phyloP scores from a whole-genome alignment of 1,140 invertebrate genomes.

The Drosophila biarmipes region DNA sequence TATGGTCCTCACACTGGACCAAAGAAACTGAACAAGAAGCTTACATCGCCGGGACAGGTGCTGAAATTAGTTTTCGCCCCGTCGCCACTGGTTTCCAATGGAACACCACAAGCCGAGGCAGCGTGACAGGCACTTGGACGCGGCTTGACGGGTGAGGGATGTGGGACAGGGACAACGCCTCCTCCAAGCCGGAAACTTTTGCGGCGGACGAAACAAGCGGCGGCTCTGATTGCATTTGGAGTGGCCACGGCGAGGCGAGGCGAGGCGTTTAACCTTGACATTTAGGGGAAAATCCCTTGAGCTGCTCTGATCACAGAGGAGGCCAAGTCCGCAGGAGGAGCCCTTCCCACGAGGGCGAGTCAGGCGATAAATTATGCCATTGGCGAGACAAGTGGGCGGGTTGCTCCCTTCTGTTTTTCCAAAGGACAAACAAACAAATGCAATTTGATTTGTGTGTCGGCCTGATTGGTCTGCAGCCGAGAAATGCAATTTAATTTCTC shows the following conservation, averaged over 20 bases:
- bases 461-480: slow-evolving; percentile 33
- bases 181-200: slow-evolving; percentile 35
- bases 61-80: slow-evolving; percentile 68
- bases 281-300: slow-evolving; percentile 41
- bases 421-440: slow-evolving; percentile 53
- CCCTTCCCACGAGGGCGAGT: slow-evolving; percentile 21
- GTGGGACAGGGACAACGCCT: slow-evolving; percentile 19
- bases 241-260: slow-evolving; percentile 41
- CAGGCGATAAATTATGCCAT: slow-evolving; percentile 58
- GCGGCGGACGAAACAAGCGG: slow-evolving; percentile 41
- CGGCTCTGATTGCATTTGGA: slow-evolving; percentile 51
- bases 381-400: slow-evolving; percentile 18
- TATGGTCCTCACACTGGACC: slow-evolving; percentile 35
- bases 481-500: slow-evolving; percentile 73
- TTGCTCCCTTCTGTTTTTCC: background rate
- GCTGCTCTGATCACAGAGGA: slow-evolving; percentile 11
- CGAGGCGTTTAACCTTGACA: slow-evolving; percentile 63
- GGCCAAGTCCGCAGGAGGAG: background rate
- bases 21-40: slow-evolving; percentile 48
- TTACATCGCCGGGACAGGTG: slow-evolving; percentile 55
- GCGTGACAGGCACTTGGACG: slow-evolving; percentile 33
- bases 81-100: slow-evolving; percentile 15
- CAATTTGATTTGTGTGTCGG: slow-evolving; percentile 71
- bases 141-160: slow-evolving; percentile 47
- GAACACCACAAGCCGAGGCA: slow-evolving; percentile 15